Evolutionary conservation across 2,113 vertebrate species (phyloP).

Genomic region (Myrmophylax atrothorax): DNA sequence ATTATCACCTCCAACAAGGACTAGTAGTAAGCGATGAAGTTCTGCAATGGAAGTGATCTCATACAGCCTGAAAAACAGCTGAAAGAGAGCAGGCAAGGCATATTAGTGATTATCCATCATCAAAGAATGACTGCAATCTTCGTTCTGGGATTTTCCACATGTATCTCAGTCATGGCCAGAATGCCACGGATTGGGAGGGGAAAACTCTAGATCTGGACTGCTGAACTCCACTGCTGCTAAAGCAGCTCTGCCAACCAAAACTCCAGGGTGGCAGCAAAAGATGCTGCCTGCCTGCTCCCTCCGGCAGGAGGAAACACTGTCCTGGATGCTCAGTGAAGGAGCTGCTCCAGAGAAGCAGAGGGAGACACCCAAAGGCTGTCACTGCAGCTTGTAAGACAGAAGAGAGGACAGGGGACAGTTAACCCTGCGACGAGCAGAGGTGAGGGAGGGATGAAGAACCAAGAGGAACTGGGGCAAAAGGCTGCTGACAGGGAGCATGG

Average conservation of each 20-base stretch:
- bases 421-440: not conserved
- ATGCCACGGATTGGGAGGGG: not conserved
- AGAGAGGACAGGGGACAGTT: not conserved
- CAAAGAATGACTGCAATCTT: not conserved
- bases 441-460: not conserved
- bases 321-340: not conserved
- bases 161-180: not conserved
- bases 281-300: not conserved
- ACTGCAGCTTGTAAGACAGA: not conserved
- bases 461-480: not conserved
- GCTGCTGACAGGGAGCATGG: not conserved
- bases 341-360: not conserved
- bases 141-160: not conserved
- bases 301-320: not conserved
- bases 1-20: not conserved
- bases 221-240: not conserved
- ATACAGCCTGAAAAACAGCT: not conserved
- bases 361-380: not conserved
- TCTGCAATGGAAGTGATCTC: not conserved
- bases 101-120: not conserved
- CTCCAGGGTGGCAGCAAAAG: not conserved
- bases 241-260: not conserved
- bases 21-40: not conserved
- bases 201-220: not conserved
- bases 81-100: not conserved